These are phyloP conservation scores for Anisognathus igniventris DNA, from an alignment of 2,797 vertebrate genomes.

Conservation along the genomic window DNA sequence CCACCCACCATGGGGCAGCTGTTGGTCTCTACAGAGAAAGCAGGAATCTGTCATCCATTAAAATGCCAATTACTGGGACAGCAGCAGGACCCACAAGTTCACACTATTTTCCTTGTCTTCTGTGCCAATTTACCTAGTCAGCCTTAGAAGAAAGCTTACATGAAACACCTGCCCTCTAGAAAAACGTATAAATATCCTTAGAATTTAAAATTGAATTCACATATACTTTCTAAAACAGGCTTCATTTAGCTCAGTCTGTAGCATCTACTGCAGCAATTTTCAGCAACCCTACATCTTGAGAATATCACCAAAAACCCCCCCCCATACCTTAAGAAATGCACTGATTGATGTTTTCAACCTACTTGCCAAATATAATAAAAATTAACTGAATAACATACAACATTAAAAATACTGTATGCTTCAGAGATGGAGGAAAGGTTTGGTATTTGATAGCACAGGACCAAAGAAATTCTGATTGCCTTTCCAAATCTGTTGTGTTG, in stretches of 20 bases:
- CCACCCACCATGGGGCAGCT: not conserved
- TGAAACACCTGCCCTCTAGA: not conserved
- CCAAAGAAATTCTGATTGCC: not conserved
- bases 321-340: not conserved
- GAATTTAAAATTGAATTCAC: not conserved
- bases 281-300: not conserved
- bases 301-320: accelerated
- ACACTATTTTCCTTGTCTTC: not conserved
- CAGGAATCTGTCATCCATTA: not conserved
- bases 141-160: not conserved
- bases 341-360: not conserved
- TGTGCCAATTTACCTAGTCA: not conserved
- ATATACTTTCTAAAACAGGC: not conserved
- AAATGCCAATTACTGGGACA: not conserved
- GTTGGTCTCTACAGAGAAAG: not conserved
- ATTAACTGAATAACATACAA: not conserved
- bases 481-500: not conserved
- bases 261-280: not conserved
- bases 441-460: not conserved
- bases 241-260: not conserved
- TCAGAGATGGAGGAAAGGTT: not conserved
- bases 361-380: not conserved
- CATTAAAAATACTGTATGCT: not conserved
- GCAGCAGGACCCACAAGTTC: not conserved
- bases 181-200: not conserved